phyloP scores from a whole-genome alignment of 2,797 vertebrate genomes.

The Cryptoblepharus egeriae region DNA sequence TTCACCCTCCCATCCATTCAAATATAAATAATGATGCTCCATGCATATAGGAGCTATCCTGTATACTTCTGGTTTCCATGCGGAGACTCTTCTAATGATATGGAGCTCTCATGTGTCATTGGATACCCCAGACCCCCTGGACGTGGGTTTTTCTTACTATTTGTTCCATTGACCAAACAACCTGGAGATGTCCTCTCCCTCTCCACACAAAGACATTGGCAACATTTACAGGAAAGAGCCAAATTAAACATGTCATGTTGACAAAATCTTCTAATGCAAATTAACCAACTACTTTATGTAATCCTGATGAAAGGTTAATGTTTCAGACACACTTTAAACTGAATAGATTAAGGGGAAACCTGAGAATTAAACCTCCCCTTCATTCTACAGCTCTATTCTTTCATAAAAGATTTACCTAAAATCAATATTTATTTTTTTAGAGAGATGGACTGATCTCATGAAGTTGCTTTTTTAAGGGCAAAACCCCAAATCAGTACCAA shows the following conservation, averaged over 20 bases:
- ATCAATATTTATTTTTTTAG: conserved; percentile 70
- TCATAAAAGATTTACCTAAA: conserved; percentile 60
- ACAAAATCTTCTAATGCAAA: conserved; percentile 58
- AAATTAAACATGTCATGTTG: conserved; percentile 54
- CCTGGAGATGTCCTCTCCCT: not conserved
- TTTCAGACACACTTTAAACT: conserved; percentile 46
- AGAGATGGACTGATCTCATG: conserved; percentile 25
- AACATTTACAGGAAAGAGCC: conserved; percentile 28
- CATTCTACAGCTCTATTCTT: conserved; percentile 34
- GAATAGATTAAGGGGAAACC: conserved; percentile 59
- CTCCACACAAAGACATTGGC: not conserved
- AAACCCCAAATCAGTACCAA: conserved; percentile 36
- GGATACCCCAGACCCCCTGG: not conserved
- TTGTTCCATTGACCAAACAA: not conserved
- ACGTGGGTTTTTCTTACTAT: not conserved
- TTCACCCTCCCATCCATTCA: too few relatives aligned
- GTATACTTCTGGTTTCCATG: not conserved
- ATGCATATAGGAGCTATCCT: not conserved
- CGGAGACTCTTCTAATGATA: not conserved
- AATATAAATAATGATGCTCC: too few relatives aligned
- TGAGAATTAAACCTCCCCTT: conserved; percentile 29
- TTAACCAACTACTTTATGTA: conserved; percentile 59
- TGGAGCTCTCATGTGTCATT: not conserved
- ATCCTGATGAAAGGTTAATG: conserved; percentile 68
- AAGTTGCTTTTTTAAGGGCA: conserved; percentile 41